Conservation (phyloP, 1,140 invertebrate genomes). For the Drosophila simulans region DNA sequence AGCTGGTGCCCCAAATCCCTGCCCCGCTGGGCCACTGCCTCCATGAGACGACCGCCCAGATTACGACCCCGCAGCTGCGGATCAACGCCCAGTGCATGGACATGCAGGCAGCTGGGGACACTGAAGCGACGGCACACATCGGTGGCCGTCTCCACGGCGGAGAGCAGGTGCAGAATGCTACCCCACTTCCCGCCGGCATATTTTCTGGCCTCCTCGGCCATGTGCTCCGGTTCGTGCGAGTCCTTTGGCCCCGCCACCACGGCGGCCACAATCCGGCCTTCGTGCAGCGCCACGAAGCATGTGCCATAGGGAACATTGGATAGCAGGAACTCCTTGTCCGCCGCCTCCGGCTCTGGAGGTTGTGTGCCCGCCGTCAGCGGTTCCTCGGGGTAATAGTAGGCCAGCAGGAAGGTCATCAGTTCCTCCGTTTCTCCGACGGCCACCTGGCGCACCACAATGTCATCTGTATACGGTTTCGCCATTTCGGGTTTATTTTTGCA, state of each 20-base stretch:
- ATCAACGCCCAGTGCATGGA: slow-evolving; percentile 63
- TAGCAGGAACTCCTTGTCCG: slow-evolving; percentile 50
- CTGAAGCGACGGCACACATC: slow-evolving; percentile 47
- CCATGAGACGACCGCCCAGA: slow-evolving; percentile 50
- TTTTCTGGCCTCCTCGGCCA: slow-evolving; percentile 12
- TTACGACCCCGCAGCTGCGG: slow-evolving; percentile 35
- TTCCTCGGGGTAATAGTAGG: slow-evolving; percentile 65
- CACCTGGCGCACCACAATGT: slow-evolving; percentile 36
- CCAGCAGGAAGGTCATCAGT: slow-evolving; percentile 51
- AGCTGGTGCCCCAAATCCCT: slow-evolving; percentile 44
- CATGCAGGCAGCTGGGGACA: slow-evolving; percentile 45
- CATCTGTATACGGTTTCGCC: not conserved
- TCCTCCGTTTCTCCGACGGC: slow-evolving; percentile 8
- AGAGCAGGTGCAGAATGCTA: slow-evolving; percentile 46
- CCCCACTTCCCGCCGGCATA: slow-evolving; percentile 61
- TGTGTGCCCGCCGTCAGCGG: slow-evolving; percentile 54
- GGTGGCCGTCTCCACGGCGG: slow-evolving; percentile 30
- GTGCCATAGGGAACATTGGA: slow-evolving; percentile 54
- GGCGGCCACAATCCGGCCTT: slow-evolving; percentile 51
- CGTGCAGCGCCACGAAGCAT: slow-evolving; percentile 41
- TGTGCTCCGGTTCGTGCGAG: slow-evolving; percentile 4
- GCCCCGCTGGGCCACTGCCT: slow-evolving; percentile 18
- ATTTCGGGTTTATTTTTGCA: not conserved
- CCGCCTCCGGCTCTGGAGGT: slow-evolving; percentile 44
- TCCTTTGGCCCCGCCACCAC: slow-evolving; percentile 58